These are phyloP conservation scores for Rosalia funebris DNA, from an alignment of 2,888 invertebrate species.

Conservation along the genomic window DNA sequence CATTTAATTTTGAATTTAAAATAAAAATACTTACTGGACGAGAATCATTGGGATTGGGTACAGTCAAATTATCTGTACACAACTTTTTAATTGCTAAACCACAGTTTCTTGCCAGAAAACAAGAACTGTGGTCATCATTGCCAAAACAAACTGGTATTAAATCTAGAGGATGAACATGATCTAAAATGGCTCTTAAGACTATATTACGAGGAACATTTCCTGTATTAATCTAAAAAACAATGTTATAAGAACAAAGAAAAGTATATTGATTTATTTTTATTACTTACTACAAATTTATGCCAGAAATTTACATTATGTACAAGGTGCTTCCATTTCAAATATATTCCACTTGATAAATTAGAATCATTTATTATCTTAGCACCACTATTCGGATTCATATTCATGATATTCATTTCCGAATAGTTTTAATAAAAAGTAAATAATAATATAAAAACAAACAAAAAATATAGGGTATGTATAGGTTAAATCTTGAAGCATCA, in stretches of 20 bases:
- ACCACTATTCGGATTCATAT: conserved; percentile 17
- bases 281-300: conserved; percentile 54
- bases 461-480: conserved; percentile 20
- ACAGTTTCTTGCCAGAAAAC: conserved; percentile 66
- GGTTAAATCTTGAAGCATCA: conserved; percentile 16
- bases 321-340: conserved; percentile 44
- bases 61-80: conserved; percentile 63
- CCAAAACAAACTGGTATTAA: conserved; percentile 65
- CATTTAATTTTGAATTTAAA: neutral
- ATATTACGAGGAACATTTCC: conserved; percentile 51
- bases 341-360: conserved; percentile 42
- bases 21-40: conserved; percentile 51
- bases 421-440: conserved; percentile 18
- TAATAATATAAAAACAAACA: conserved; percentile 24
- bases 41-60: conserved; percentile 51
- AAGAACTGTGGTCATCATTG: conserved; percentile 51
- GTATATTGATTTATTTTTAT: neutral
- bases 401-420: conserved; percentile 16
- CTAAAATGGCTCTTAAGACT: conserved; percentile 62
- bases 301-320: conserved; percentile 47
- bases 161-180: conserved; percentile 64
- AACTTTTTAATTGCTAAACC: conserved; percentile 65
- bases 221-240: conserved; percentile 49
- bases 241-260: neutral
- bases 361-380: conserved; percentile 37